Evolutionary conservation across 1,140 invertebrate species (phyloP).

Genomic region (Riptortus pedestris): DNA sequence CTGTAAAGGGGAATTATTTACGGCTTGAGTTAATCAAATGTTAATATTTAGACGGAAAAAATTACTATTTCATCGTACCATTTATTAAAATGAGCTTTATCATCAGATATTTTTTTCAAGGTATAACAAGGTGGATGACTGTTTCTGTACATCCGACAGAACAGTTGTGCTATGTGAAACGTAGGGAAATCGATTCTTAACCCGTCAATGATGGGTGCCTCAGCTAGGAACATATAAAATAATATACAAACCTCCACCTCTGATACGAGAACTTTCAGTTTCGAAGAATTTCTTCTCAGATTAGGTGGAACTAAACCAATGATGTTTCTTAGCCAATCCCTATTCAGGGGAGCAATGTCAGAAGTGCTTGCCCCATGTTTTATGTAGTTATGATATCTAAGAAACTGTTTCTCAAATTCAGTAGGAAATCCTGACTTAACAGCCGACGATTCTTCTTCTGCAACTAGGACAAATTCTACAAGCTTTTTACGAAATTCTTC

Average conservation of each 20-base stretch:
- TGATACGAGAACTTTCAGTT: constrained; percentile 45
- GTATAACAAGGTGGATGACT: too few relatives aligned
- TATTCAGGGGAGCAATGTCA: constrained; percentile 65
- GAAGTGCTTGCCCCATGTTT: constrained; percentile 77
- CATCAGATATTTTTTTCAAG: too few relatives aligned
- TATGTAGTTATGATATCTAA: constrained; percentile 83
- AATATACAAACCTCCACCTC: constrained; percentile 41
- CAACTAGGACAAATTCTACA: constrained; percentile 51
- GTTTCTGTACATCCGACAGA: too few relatives aligned
- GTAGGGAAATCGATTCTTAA: too few relatives aligned
- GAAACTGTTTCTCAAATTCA: constrained; percentile 52
- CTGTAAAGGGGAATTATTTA: too few relatives aligned
- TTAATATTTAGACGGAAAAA: too few relatives aligned
- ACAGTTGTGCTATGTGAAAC: too few relatives aligned
- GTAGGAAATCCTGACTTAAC: constrained; percentile 41
- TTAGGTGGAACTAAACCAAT: constrained; percentile 38
- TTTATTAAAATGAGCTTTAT: too few relatives aligned
- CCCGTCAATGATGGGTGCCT: too few relatives aligned
- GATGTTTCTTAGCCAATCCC: constrained; percentile 44
- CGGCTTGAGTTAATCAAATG: too few relatives aligned
- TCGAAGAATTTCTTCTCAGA: constrained; percentile 37
- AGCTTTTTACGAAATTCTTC: constrained; percentile 72
- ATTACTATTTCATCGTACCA: too few relatives aligned
- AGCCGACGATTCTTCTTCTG: constrained; percentile 36
- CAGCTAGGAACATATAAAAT: too few relatives aligned